phyloP scores from a whole-genome alignment of 2,888 invertebrate genomes.

The Platypus cylindrus region DNA sequence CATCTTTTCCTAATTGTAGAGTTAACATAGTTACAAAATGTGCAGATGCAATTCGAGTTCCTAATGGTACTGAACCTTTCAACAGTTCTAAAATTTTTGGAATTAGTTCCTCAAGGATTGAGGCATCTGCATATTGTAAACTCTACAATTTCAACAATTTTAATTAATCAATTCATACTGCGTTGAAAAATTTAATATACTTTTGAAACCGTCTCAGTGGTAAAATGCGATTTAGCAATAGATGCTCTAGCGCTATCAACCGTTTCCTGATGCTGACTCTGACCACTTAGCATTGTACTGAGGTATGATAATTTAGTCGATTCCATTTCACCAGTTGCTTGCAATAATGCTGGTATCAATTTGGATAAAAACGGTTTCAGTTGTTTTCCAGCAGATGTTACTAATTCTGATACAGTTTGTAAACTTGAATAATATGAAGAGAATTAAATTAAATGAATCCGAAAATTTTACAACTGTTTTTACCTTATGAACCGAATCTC shows the following conservation, averaged over 20 bases:
- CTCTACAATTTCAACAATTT: no score
- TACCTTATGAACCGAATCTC: conserved; percentile 69
- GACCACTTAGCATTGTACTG: conserved; percentile 55
- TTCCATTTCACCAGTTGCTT: conserved; percentile 80
- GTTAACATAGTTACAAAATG: conserved; percentile 64
- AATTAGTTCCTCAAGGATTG: conserved; percentile 64
- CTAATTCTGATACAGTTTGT: conserved; percentile 75
- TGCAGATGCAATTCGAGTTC: conserved; percentile 70
- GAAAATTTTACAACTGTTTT: no score
- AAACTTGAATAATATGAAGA: conserved; percentile 44
- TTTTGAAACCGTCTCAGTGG: conserved; percentile 76
- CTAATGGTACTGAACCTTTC: conserved; percentile 66
- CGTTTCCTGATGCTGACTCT: conserved; percentile 57
- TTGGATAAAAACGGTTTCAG: conserved; percentile 70
- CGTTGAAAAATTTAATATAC: conserved; percentile 31
- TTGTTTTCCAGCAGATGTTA: conserved; percentile 64
- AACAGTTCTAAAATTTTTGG: conserved; percentile 73
- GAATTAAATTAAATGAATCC: not conserved
- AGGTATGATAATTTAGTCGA: conserved; percentile 66
- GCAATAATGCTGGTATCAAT: conserved; percentile 71
- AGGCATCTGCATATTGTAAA: conserved; percentile 60
- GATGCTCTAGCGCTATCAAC: conserved; percentile 71
- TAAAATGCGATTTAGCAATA: conserved; percentile 72
- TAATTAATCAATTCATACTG: not conserved
- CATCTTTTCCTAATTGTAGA: conserved; percentile 38